Percentiles rank a stretch among this genome's conserved stretches.
Conservation (phyloP, 2,888 invertebrate genomes). For the Limnephilus lunatus region DNA sequence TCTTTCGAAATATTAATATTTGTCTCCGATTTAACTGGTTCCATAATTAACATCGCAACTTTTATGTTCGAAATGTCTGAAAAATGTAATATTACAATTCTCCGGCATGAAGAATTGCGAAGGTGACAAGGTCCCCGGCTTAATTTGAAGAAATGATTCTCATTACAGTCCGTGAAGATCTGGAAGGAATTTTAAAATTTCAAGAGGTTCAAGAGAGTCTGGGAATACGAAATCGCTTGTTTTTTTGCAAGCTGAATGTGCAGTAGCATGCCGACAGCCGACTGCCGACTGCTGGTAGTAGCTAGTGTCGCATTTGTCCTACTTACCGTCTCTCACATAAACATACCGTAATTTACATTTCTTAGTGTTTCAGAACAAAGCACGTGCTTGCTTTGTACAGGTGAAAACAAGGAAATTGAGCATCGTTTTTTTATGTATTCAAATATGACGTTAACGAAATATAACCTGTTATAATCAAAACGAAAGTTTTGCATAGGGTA, state of each 20-base stretch:
- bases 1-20: slow-evolving; percentile 21
- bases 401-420: not conserved
- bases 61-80: slow-evolving; percentile 6
- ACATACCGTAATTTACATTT: not conserved
- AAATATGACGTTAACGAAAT: not conserved
- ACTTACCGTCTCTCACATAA: slow-evolving; percentile 3
- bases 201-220: slow-evolving; percentile 8
- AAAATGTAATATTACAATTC: slow-evolving; percentile 7
- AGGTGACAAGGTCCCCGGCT: slow-evolving; percentile 33
- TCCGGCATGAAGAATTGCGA: not conserved
- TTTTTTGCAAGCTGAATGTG: slow-evolving; percentile 34
- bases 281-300: not conserved
- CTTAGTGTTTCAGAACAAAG: slow-evolving; percentile 5
- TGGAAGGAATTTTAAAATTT: slow-evolving; percentile 28
- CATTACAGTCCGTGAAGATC: slow-evolving; percentile 10
- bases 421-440: not conserved
- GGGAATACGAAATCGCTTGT: not conserved
- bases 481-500: not conserved
- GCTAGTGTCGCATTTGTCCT: slow-evolving; percentile 6
- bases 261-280: slow-evolving; percentile 24
- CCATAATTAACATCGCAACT: slow-evolving; percentile 10
- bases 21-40: not conserved
- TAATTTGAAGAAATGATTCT: slow-evolving; percentile 28
- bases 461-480: not conserved
- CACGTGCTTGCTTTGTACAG: not conserved